A percentile compares a stretch with the other conserved stretches of the same genome.
Evolutionary conservation across 2,797 vertebrate species (phyloP).

Genomic region (Netta rufina): DNA sequence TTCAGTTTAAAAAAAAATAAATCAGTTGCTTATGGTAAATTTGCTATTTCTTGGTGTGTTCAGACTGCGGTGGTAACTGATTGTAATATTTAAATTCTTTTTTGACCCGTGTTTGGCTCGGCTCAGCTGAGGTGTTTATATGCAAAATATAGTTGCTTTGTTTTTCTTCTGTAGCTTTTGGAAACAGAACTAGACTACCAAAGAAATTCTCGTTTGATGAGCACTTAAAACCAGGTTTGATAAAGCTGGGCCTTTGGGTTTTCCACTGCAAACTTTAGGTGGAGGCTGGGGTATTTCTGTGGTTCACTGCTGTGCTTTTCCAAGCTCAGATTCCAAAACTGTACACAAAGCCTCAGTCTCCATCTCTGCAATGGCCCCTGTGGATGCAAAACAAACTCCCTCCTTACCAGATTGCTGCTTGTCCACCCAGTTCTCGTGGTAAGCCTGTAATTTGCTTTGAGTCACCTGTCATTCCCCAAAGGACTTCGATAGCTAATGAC

Average conservation of each 20-base stretch:
- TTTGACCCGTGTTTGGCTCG: slow-evolving; percentile 20
- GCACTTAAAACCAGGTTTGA: neutral
- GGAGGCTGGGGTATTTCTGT: neutral
- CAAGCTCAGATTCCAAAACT: neutral
- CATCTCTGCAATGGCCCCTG: neutral
- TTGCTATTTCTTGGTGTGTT: slow-evolving; percentile 24
- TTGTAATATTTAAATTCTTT: neutral
- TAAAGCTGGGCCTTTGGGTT: neutral
- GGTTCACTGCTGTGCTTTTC: neutral
- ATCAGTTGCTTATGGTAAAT: slow-evolving; percentile 5
- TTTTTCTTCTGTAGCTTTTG: neutral
- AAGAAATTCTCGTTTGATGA: neutral
- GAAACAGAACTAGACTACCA: neutral
- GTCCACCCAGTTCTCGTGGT: neutral
- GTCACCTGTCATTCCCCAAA: neutral
- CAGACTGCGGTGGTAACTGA: neutral
- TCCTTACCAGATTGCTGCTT: neutral
- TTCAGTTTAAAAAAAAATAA: neutral
- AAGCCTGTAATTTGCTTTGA: neutral
- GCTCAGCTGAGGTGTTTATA: neutral
- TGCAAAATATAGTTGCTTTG: neutral
- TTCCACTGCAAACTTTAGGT: accelerated
- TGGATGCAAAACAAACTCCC: neutral
- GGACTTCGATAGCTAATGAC: neutral
- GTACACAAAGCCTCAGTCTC: neutral